Conservation (phyloP, 92 coral and sea anemone species). For the Epizoanthus illoricatus region DNA sequence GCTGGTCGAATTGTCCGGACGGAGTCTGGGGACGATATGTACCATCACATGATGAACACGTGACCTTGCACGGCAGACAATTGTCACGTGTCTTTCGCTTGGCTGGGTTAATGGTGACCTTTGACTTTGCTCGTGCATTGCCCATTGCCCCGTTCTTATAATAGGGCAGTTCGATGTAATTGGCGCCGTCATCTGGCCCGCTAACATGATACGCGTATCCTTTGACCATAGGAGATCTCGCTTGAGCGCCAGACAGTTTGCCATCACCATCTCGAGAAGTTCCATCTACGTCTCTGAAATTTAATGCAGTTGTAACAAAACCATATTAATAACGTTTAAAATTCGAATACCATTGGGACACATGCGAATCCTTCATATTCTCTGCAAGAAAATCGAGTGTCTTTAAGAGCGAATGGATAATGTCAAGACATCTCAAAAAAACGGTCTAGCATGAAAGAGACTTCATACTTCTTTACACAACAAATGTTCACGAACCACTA, state of each 20-base stretch:
- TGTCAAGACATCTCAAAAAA: too few species aligned
- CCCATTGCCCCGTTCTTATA: constrained; percentile 23
- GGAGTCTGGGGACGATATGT: constrained; percentile 25
- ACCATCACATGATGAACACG: constrained; percentile 6
- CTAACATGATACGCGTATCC: constrained; percentile 17
- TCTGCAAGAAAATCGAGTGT: too few species aligned
- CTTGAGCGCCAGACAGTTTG: neutral
- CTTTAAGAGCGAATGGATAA: too few species aligned
- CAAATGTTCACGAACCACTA: too few species aligned
- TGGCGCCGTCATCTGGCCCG: constrained; percentile 18
- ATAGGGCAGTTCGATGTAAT: constrained; percentile 30
- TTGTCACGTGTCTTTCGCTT: constrained; percentile 26
- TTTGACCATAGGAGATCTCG: neutral
- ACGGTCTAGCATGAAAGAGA: too few species aligned
- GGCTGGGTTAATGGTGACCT: constrained; percentile 7
- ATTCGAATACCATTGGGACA: too few species aligned
- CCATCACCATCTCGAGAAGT: neutral
- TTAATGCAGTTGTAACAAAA: neutral
- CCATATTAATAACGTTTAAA: too few species aligned
- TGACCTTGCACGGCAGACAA: constrained; percentile 12
- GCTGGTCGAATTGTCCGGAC: constrained; percentile 28
- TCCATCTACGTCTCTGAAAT: constrained; percentile 25
- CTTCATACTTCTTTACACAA: too few species aligned
- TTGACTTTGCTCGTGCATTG: constrained; percentile 24
- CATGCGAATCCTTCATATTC: too few species aligned